Evolutionary conservation across 2,888 invertebrate species (phyloP).

Genomic region (Acanthosepion lycidas): DNA sequence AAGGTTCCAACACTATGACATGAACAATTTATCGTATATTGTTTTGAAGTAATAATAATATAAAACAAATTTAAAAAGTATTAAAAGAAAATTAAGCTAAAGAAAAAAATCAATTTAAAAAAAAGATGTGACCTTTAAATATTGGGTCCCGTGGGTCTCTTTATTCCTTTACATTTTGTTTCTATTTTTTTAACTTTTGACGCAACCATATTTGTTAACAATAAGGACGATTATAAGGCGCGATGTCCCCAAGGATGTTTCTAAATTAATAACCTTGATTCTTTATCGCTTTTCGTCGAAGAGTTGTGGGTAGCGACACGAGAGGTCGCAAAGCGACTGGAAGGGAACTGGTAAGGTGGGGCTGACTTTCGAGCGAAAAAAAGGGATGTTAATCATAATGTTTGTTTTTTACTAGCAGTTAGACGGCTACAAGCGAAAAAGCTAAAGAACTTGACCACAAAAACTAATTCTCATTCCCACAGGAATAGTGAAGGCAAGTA

Average conservation of each 20-base stretch:
- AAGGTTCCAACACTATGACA: too few relatives aligned
- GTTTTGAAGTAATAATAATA: too few relatives aligned
- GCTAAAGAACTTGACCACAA: not conserved
- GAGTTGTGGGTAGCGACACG: not conserved
- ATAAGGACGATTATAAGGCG: not conserved
- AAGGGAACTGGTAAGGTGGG: not conserved
- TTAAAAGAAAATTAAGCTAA: too few relatives aligned
- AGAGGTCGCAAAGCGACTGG: not conserved
- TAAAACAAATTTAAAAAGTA: too few relatives aligned
- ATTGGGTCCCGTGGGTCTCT: not conserved
- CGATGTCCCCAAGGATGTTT: not conserved
- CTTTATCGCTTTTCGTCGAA: not conserved
- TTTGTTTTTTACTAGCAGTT: not conserved
- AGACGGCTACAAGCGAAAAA: not conserved
- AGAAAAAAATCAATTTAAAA: not conserved
- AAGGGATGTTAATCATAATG: too few relatives aligned
- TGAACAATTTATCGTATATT: too few relatives aligned
- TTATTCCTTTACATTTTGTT: not conserved
- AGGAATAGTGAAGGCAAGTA: not conserved
- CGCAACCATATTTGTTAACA: not conserved
- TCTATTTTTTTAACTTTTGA: not conserved
- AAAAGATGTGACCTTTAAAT: not conserved
- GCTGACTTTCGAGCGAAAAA: not conserved
- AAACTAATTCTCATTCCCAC: not conserved
- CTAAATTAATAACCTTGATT: constrained; percentile 8